Base-by-base conservation (phyloP, 2,888 invertebrate species). In the Nebria salina region DNA sequence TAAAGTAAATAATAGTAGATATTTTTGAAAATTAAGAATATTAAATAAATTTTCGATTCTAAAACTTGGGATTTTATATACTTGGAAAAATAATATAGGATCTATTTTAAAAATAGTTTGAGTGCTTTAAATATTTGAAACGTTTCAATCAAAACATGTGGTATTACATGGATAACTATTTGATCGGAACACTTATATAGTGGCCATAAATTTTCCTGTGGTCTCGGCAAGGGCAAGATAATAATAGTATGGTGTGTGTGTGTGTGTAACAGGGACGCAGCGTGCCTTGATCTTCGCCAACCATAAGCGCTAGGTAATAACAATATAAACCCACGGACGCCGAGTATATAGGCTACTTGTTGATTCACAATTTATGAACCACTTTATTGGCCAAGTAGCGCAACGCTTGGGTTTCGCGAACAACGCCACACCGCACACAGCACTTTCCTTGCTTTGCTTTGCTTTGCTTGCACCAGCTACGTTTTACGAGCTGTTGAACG, bases 251-350 rank as follows among this genome's bases (percentile, higher is more conserved):
- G 5, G 34, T 34, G 34, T 34, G 34, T 34, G 34, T 34, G 9
- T 25, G 34, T 72, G 43, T 73, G n/a, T n/a, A 15, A 42, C 73
- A 41, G 34, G 72, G 72, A 25, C 41, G 72, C 72, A 20, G 41
- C 9, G 43, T 41, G 25, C 15, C 65, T 65, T 75, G 75, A 65
- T 77, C 72, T 72, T 87, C 88, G 87, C 87, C 88, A 88, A 87
- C 88, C 88, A 88, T 88, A 89, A 89, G 88, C 87, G 88, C 87
- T 87, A 42, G 86, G 88, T 89, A 89, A 89, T 89, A 89, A 89
- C 89, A 89, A 89, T 89, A 89, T 88, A 89, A 89, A 87, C 87
- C 87, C 86, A 86, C 87, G 86, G 78, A 75, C 73, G 82, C 83
- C 83, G 75, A 80, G 72, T 88, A 88, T 89, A 89, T 89, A 88